A percentile compares a stretch with the other conserved stretches of the same genome.
phyloP scores from a whole-genome alignment of 2,888 invertebrate species.

The Mimachlamys varia region DNA sequence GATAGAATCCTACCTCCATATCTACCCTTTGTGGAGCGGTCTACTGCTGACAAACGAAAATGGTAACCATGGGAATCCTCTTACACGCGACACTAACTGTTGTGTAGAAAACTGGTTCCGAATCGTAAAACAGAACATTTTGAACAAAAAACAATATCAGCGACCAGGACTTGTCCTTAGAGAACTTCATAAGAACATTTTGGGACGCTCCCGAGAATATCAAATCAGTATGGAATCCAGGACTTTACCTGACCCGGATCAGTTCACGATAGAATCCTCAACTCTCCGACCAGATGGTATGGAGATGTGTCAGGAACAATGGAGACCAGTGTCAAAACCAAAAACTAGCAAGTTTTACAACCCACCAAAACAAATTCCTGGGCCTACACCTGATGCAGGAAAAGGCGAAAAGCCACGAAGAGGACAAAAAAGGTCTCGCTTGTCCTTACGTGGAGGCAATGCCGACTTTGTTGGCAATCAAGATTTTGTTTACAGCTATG shows the following conservation, averaged over 20 bases:
- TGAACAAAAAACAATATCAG: neutral
- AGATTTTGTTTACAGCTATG: too few species aligned
- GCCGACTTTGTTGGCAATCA: too few species aligned
- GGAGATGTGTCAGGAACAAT: neutral
- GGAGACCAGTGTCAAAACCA: neutral
- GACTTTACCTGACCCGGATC: neutral
- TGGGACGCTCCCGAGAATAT: neutral
- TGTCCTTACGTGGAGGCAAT: neutral
- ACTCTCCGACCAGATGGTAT: neutral
- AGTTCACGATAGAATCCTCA: neutral
- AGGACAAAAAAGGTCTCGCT: neutral
- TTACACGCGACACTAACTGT: neutral
- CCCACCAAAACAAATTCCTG: neutral
- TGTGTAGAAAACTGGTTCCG: neutral
- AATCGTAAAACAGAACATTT: neutral
- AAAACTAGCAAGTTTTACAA: neutral
- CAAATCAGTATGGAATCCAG: neutral
- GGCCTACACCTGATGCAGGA: neutral
- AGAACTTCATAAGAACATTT: neutral
- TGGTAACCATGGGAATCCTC: neutral
- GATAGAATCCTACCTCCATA: neutral
- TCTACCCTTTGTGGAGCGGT: neutral
- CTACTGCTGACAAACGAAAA: neutral
- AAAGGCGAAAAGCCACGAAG: neutral
- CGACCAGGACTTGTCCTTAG: neutral